Base-by-base conservation (phyloP, 2,888 invertebrate genomes). In the Phengaris arion region DNA sequence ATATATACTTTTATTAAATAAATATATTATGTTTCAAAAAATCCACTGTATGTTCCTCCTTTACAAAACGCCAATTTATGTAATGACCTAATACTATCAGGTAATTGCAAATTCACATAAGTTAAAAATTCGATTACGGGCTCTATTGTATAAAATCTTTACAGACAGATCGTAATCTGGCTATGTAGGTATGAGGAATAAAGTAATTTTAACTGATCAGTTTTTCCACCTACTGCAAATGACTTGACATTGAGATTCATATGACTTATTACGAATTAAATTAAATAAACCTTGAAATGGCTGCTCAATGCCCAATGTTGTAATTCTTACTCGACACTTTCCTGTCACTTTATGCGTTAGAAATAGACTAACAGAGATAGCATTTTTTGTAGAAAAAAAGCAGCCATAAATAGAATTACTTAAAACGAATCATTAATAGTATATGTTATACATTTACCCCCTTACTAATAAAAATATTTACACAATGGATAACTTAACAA, bases 301-400 rank as follows among this genome's bases (percentile, higher is more conserved):
- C 35, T 35, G 64, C 12, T 64, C 64, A 64, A 35, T 64, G 35
- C 35, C 4, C 35, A 35, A 35, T 35, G 4, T 35, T 35, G 35
- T 35, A 35, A 35, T 59, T 45, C 35, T 64, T 64, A 35, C 35
- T 64, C 35, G 64, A 64, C 64, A 64, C 35, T 64, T 64, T 64
- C 64, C 64, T 64, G 64, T 64, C 35, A 64, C 10, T 64, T 64
- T 64, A 35, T 64, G 64, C 35, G 35, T 12, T 64, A 12, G 12
- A 35, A 45, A 59, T 59, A 15, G 22, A 59, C 59, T 22, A 15
- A 10, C 59, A 15, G 9, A 59, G 22, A 6, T 57, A 15, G 8
- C n/a, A 57, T 59, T 59, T 59, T 59, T 59, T 59, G 59, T 22
- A 59, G 59, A 4, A 9, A 54, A 1, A 4, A 5, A 64, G 45